These are phyloP conservation scores for Capitulum mitella DNA, from an alignment of 2,888 invertebrate species.

Conservation along the genomic window DNA sequence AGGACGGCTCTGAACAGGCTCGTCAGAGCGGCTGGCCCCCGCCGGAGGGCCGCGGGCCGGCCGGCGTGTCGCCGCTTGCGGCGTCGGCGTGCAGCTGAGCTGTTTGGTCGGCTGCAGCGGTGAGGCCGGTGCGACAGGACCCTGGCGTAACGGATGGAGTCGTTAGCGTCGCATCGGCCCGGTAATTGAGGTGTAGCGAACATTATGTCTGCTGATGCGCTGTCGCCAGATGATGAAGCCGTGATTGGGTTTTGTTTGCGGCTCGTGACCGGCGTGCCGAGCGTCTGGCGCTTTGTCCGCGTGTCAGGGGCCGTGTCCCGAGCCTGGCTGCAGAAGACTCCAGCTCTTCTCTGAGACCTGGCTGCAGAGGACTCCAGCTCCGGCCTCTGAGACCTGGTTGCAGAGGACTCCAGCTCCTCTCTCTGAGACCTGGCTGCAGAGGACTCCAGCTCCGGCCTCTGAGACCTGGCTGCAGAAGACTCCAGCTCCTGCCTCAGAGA, in stretches of 20 bases:
- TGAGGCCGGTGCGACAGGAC: not conserved
- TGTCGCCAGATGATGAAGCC: slow-evolving; percentile 7
- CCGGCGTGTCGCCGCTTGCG: no score
- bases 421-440: no score
- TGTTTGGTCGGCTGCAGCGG: not conserved
- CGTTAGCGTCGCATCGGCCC: not conserved
- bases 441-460: no score
- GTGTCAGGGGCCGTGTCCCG: no score
- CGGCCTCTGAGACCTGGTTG: no score
- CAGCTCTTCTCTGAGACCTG: no score
- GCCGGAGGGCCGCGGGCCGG: no score
- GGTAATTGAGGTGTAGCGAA: not conserved
- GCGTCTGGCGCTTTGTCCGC: not conserved
- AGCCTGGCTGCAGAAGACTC: no score
- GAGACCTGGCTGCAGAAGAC: no score
- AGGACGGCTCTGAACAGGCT: not conserved
- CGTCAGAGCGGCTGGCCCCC: not conserved
- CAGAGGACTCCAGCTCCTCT: no score
- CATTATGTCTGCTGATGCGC: slow-evolving; percentile 18
- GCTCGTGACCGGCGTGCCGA: not conserved
- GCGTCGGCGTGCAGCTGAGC: not conserved
- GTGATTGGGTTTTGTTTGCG: slow-evolving; percentile 7
- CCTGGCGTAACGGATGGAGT: not conserved
- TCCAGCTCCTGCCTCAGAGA: no score
- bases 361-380: no score